Conservation (phyloP, 2,797 vertebrate genomes). For the Sebastes dallii region DNA sequence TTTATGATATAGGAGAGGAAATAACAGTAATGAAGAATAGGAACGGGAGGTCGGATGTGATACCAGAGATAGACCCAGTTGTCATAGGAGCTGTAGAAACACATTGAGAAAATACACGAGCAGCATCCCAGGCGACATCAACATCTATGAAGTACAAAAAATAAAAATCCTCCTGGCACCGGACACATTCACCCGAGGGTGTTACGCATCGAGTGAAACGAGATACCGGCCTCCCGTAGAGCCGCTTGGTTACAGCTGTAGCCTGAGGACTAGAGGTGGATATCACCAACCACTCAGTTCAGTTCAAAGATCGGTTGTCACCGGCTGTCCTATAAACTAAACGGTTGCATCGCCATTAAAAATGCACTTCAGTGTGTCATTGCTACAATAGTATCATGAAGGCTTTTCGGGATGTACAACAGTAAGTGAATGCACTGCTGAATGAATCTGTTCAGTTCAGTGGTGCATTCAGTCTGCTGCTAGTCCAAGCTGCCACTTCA, state of each 20-base stretch:
- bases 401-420: not conserved
- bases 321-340: no score
- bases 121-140: conserved; percentile 10
- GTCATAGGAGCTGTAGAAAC: not conserved
- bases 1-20: not conserved
- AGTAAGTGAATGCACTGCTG: not conserved
- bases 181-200: conserved; percentile 25
- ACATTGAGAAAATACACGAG: conserved; percentile 16
- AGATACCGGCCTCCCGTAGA: conserved; percentile 14
- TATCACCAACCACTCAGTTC: not conserved
- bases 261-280: not conserved
- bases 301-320: not conserved
- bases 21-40: not conserved
- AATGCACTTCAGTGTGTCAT: not conserved
- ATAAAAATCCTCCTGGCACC: conserved; percentile 4
- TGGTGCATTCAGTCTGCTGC: not conserved
- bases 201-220: conserved; percentile 44
- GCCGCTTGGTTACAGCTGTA: not conserved
- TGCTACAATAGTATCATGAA: not conserved
- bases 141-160: conserved; percentile 6
- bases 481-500: not conserved
- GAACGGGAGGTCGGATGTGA: not conserved
- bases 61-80: not conserved
- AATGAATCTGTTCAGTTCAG: no score
- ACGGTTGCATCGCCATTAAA: not conserved